A percentile compares a stretch with the other conserved stretches of the same genome.
Evolutionary conservation across 2,888 invertebrate genomes (phyloP).

Genomic region (Hermaeophaga mercurialis): DNA sequence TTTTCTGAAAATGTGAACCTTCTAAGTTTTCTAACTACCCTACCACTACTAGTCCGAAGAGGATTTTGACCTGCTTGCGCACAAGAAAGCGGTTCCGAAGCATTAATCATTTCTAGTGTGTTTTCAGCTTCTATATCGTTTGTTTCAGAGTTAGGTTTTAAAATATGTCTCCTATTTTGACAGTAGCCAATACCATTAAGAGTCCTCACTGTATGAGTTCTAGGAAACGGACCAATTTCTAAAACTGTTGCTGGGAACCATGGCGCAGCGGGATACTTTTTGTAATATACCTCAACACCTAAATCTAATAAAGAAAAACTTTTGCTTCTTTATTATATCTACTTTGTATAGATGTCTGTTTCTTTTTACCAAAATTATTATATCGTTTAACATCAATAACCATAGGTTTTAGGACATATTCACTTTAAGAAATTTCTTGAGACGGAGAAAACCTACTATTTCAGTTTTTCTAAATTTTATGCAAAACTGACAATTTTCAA

Average conservation of each 20-base stretch:
- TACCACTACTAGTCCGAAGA: not conserved
- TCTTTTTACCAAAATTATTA: too few species aligned
- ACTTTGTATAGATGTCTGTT: too few species aligned
- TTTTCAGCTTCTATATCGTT: not conserved
- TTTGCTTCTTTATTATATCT: too few species aligned
- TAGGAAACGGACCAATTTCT: constrained; percentile 1
- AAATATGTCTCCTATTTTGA: not conserved
- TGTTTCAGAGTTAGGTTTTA: not conserved
- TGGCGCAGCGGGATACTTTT: not conserved
- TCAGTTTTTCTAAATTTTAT: not conserved
- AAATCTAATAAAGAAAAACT: too few species aligned
- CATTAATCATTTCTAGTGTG: not conserved
- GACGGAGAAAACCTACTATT: too few species aligned
- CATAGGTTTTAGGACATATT: too few species aligned
- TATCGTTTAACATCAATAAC: too few species aligned
- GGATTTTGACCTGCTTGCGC: not conserved
- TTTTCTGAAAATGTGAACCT: not conserved
- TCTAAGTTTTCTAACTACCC: not conserved
- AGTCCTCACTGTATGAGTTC: not conserved
- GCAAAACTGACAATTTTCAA: constrained; percentile 2
- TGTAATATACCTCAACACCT: constrained; percentile 1
- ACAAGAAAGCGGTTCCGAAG: not conserved
- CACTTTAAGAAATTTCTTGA: too few species aligned
- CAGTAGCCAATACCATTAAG: not conserved
- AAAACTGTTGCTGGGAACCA: not conserved